Evolutionary conservation across 2,113 vertebrate genomes (phyloP).

Genomic region (Ictidomys tridecemlineatus): DNA sequence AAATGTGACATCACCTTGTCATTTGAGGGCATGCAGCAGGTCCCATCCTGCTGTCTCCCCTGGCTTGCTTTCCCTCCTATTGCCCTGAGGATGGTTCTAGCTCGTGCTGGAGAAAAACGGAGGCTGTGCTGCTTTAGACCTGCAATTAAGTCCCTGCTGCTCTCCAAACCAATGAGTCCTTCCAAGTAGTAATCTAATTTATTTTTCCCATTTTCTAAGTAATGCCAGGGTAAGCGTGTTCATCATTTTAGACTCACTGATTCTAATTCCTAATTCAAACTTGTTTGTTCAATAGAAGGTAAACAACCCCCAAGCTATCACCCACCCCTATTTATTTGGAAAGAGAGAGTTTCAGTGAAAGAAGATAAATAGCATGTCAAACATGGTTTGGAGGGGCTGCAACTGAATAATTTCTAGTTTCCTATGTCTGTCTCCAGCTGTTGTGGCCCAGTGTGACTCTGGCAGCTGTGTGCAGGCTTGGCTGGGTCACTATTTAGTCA

Average conservation of each 20-base stretch:
- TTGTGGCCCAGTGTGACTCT: conserved; percentile 78
- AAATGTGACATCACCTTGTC: not conserved
- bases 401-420: conserved; percentile 83
- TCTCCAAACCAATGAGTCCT: conserved; percentile 74
- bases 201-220: conserved; percentile 82
- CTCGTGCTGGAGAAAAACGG: not conserved
- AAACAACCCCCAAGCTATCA: conserved; percentile 82
- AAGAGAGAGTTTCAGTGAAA: conserved; percentile 82
- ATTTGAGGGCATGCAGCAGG: not conserved
- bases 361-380: conserved; percentile 87
- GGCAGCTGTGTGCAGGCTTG: conserved; percentile 70
- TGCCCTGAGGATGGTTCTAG: conserved; percentile 33
- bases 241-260: conserved; percentile 79
- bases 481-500: conserved; percentile 72
- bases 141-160: conserved; percentile 76
- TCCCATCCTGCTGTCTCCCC: not conserved
- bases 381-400: conserved; percentile 83
- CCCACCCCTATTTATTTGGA: conserved; percentile 80
- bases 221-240: conserved; percentile 66
- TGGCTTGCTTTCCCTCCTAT: not conserved
- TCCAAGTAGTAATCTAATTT: conserved; percentile 80
- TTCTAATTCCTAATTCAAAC: conserved; percentile 82
- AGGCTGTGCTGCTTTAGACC: conserved; percentile 34
- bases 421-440: conserved; percentile 83
- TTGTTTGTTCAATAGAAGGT: conserved; percentile 84